Conservation (phyloP, 2,888 invertebrate genomes). For the Ecliptopera silaceata region DNA sequence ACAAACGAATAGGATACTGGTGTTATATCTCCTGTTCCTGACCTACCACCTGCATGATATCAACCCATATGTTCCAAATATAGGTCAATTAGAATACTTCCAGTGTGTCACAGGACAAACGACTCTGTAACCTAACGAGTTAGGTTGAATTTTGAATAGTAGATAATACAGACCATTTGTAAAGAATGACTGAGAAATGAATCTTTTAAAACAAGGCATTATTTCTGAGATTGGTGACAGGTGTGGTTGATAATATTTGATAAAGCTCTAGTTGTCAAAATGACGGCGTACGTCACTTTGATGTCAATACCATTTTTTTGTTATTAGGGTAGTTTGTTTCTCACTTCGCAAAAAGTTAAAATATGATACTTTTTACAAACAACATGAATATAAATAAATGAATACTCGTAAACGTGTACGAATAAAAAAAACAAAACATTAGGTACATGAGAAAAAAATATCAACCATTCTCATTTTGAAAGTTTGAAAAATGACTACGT, state of each 20-base stretch:
- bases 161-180: slow-evolving; percentile 1
- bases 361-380: too few species aligned
- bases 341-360: too few species aligned
- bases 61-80: slow-evolving; percentile 73
- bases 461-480: too few species aligned
- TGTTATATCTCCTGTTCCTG: slow-evolving; percentile 49
- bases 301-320: slow-evolving; percentile 25
- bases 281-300: slow-evolving; percentile 47
- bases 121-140: background rate
- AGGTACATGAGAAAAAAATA: too few species aligned
- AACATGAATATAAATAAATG: too few species aligned
- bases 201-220: slow-evolving; percentile 62
- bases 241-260: slow-evolving; percentile 48
- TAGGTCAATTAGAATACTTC: slow-evolving; percentile 63
- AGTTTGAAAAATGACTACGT: too few species aligned
- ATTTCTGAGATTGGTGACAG: slow-evolving; percentile 70
- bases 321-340: too few species aligned
- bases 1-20: slow-evolving; percentile 33
- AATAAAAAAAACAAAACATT: too few species aligned
- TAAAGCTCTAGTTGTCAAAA: background rate
- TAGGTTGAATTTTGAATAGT: slow-evolving; percentile 1
- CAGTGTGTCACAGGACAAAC: background rate
- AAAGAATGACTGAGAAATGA: slow-evolving; percentile 49
- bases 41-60: slow-evolving; percentile 69
- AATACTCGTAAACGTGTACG: too few species aligned